A percentile compares a stretch with the other conserved stretches of the same genome.
These are phyloP conservation scores for Triops cancriformis DNA, from an alignment of 1,140 invertebrate genomes.

Conservation along the genomic window DNA sequence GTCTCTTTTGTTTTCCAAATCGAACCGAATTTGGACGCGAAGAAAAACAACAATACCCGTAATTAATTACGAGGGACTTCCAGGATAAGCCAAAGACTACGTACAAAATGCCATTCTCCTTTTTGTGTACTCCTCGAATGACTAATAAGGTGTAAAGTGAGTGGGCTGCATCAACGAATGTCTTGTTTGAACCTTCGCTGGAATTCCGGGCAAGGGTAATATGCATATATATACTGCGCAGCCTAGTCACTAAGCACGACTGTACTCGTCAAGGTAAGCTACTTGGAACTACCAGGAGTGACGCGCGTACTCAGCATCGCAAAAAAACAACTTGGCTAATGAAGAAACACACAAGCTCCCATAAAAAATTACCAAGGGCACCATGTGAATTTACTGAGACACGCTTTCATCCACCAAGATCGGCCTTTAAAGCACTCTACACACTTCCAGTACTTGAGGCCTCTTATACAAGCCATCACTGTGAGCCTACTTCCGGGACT, in stretches of 20 bases:
- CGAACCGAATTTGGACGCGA: too few species aligned
- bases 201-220: neutral
- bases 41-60: too few species aligned
- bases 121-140: neutral
- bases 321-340: neutral
- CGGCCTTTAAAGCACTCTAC: too few species aligned
- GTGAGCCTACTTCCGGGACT: too few species aligned
- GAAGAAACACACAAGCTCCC: neutral
- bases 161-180: neutral
- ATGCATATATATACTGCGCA: neutral
- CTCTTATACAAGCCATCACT: too few species aligned
- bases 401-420: too few species aligned
- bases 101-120: neutral
- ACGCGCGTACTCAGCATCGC: neutral
- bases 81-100: neutral
- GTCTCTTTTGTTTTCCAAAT: too few species aligned
- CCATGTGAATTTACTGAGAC: neutral
- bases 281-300: neutral
- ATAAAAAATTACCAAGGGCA: neutral
- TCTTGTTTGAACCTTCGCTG: neutral
- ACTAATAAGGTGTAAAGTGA: slow-evolving; percentile 8
- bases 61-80: neutral
- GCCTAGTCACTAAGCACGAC: neutral
- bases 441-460: too few species aligned
- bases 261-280: slow-evolving; percentile 7